Evolutionary conservation across 2,113 vertebrate genomes (phyloP), one percentile per base, ranked within the genome.

Genomic region (Lepisosteus oculatus): DNA sequence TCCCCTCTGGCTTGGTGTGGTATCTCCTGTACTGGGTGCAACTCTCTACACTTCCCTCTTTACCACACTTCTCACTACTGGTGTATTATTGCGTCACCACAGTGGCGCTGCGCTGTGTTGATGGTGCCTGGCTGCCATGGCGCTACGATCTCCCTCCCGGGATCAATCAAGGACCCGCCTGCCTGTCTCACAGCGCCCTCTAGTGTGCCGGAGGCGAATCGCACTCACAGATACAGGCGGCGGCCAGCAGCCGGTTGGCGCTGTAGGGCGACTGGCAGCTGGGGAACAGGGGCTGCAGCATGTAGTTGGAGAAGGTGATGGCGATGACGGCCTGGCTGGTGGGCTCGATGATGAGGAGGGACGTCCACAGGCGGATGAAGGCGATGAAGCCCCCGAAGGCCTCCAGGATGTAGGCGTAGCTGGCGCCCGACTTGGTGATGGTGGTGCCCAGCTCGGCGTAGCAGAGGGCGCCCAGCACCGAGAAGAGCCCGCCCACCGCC

Each of bases 251-350:
- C 56, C 95, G 88, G 77, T 91, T 89, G 4, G 95, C 94, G 67
- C 81, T 3, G 67, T 97, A 95, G 0, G 95, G 94, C 0, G 93
- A 88, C 0, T 88, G 80, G 44, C 95, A 97, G 71, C 89, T 94
- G 0, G 94, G 93, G 83, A 97, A 97, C 79, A 95, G 11, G 6
- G 95, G 95, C 79, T 97, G 95, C 79, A 97, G 82, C 91, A 96
- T 89, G 88, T 97, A 97, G 92, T 95, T 96, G 84, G 95, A 95
- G 84, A 97, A 95, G 3, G 95, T 97, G 84, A 97, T 95, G 77
- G 95, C 95, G 1, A 97, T 97, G 81, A 97, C 67, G 0, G 95
- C 95, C 83, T 97, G 95, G 81, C 95, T 94, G 80, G 95, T 97
- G 12, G 95, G 95, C 79, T 97, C 95, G 0, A 95, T 97, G 89